phyloP scores from a whole-genome alignment of 2,888 invertebrate genomes.

The Ennomos erosarius region DNA sequence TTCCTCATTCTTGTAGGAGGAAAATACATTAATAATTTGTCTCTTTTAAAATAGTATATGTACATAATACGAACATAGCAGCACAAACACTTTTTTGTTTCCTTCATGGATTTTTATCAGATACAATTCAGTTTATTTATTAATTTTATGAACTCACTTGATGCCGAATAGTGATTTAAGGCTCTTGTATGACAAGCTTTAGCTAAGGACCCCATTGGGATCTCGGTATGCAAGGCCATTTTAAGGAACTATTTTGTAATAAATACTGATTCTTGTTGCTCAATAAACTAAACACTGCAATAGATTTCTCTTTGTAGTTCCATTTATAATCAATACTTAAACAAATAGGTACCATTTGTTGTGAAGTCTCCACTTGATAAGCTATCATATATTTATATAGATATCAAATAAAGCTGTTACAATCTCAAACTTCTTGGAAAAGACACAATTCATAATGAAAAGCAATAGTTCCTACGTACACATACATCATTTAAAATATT shows the following conservation, averaged over 20 bases:
- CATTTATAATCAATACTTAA: constrained; percentile 13
- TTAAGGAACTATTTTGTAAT: constrained; percentile 15
- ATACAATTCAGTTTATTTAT: background rate
- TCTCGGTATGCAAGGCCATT: constrained; percentile 21
- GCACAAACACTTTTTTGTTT: constrained; percentile 15
- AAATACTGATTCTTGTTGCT: constrained; percentile 13
- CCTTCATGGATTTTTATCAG: background rate
- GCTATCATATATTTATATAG: constrained; percentile 23
- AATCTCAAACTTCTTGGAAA: constrained; percentile 22
- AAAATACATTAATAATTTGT: constrained; percentile 7
- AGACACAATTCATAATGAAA: constrained; percentile 13
- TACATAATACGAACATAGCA: constrained; percentile 1
- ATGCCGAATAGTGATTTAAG: constrained; percentile 4
- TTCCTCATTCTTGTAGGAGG: constrained; percentile 1
- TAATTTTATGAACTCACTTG: constrained; percentile 17
- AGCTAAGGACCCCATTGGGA: constrained; percentile 15
- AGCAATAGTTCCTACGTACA: background rate
- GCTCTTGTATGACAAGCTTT: constrained; percentile 15
- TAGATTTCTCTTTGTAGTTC: constrained; percentile 8
- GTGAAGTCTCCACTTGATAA: constrained; percentile 22
- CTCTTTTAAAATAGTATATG: constrained; percentile 3
- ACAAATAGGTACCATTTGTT: constrained; percentile 1
- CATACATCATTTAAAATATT: too few relatives aligned
- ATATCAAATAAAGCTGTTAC: constrained; percentile 1
- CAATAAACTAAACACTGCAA: background rate